Evolutionary conservation across 2,797 vertebrate species (phyloP), one percentile per base, ranked within the genome.

Genomic region (Pyrrhura leucotis): DNA sequence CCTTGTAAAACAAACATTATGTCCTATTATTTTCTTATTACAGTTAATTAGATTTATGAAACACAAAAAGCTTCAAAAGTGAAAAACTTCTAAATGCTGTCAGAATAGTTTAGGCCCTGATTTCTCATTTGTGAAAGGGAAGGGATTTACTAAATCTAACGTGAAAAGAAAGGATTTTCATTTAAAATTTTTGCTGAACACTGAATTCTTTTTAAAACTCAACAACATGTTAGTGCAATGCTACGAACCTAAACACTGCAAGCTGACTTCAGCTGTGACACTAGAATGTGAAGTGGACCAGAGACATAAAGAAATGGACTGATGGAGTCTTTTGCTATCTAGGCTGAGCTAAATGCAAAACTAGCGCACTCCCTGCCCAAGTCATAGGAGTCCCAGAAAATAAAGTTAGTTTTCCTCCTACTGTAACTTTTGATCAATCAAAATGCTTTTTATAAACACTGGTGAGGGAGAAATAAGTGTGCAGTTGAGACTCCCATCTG

Each of bases 11-110:
- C 84, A 96, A 95, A 96, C 83, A 97, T 95, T 91, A 94, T 75
- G 56, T 88, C 69, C 91, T 85, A 91, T 96, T 97, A 96, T 94
- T 95, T 94, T 96, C 94, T 94, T 95, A 96, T 96, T 96, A 89
- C 80, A 96, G 83, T 89, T 94, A 96, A 97, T 97, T 96, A 95
- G 88, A 81, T 96, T 95, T 93, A 93, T 89, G 93, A 86, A 95
- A 69, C 54, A 90, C 79, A 92, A 95, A 94, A 95, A 62, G 82
- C 93, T 82, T 85, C 0, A 0, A 44, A 94, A 90, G 88, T 67
- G 79, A 89, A 93, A 89, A 91, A 82, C 75, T 71, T 47, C 58
- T 76, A 88, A 81, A 87, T 45, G 85, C 91, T 97, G 91, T 95
- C 95, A 95, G 80, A 84, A 84, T 40, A 93, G 90, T 88, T 96